phyloP scores from a whole-genome alignment of 2,797 vertebrate genomes.

The Potorous gilbertii region DNA sequence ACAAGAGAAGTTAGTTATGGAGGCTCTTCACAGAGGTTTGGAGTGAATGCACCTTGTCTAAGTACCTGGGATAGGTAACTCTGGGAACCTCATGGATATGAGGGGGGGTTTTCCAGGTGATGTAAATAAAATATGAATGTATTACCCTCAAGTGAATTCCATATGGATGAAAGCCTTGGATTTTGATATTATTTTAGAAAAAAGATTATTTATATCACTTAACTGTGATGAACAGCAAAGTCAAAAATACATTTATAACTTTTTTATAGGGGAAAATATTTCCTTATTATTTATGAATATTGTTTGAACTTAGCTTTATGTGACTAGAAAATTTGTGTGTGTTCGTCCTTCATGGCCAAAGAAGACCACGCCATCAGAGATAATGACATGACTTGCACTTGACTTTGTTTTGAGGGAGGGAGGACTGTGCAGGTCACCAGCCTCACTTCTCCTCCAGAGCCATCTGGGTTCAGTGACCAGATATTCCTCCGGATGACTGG shows the following conservation, averaged over 20 bases:
- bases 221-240: background rate
- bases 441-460: no score
- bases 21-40: no score
- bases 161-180: background rate
- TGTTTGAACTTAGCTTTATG: background rate
- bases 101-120: no score
- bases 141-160: background rate
- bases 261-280: background rate
- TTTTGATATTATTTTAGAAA: background rate
- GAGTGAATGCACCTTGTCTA: background rate
- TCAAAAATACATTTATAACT: background rate
- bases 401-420: no score
- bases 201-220: background rate
- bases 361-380: no score
- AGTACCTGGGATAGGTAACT: background rate
- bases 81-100: background rate
- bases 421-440: no score
- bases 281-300: no score
- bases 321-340: no score
- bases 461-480: no score
- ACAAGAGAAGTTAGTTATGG: background rate
- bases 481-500: no score
- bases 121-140: background rate
- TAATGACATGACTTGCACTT: no score
- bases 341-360: no score